A percentile compares a stretch with the other conserved stretches of the same genome.
Conservation (phyloP, 2,888 invertebrate species). For the Chloromyia formosa region DNA sequence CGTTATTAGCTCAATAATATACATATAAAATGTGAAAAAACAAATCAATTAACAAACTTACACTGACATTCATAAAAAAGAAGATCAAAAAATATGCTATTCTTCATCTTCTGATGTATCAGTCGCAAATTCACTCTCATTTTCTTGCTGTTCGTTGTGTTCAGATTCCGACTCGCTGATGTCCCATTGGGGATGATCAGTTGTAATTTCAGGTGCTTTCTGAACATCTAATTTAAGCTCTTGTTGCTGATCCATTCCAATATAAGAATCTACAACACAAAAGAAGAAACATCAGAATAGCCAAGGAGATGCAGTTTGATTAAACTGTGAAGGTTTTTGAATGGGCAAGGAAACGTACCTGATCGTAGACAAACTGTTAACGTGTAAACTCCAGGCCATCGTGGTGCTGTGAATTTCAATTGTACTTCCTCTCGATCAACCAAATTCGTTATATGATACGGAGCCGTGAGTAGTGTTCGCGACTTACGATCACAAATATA, state of each 20-base stretch:
- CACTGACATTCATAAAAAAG: constrained; percentile 28
- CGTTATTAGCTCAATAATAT: constrained; percentile 23
- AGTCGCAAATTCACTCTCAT: constrained; percentile 74
- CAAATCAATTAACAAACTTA: constrained; percentile 28
- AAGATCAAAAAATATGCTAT: constrained; percentile 36
- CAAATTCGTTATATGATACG: constrained; percentile 92
- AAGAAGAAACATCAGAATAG: not conserved
- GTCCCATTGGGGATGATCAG: constrained; percentile 98
- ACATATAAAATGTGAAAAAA: constrained; percentile 21
- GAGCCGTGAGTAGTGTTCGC: constrained; percentile 88
- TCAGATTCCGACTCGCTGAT: constrained; percentile 92
- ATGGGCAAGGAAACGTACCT: constrained; percentile 59
- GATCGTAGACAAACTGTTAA: constrained; percentile 93
- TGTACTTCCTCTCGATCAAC: constrained; percentile 90
- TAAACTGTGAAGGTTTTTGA: not conserved
- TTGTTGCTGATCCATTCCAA: constrained; percentile 94
- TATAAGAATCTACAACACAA: constrained; percentile 90
- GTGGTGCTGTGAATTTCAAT: constrained; percentile 95
- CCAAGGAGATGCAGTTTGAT: not conserved
- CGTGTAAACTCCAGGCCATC: constrained; percentile 90
- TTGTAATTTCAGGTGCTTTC: constrained; percentile 90
- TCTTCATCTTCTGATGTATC: constrained; percentile 73
- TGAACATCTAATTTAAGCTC: constrained; percentile 98
- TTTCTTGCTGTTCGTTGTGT: constrained; percentile 68
- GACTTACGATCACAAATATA: constrained; percentile 97